Conservation (phyloP, 2,797 vertebrate species). For the Astyanax mexicanus region DNA sequence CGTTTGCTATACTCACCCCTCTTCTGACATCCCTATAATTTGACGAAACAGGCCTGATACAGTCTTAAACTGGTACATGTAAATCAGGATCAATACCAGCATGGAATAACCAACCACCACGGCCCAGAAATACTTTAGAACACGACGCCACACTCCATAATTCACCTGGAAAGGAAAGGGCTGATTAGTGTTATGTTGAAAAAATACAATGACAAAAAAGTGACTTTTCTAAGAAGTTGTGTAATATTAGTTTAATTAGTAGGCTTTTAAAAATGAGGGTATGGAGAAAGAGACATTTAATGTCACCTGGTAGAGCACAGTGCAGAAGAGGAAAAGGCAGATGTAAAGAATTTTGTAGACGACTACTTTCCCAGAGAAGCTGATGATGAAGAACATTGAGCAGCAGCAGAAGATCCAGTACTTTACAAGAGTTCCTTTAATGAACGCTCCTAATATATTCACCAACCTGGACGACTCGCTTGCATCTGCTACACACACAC, state of each 20-base stretch:
- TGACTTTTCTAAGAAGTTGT: too few species aligned
- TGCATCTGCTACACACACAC: slow-evolving; percentile 65
- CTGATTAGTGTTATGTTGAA: background rate
- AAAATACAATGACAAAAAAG: background rate
- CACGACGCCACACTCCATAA: slow-evolving; percentile 73
- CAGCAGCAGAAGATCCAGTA: slow-evolving; percentile 83
- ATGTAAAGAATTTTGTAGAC: slow-evolving; percentile 80
- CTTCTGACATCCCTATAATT: slow-evolving; percentile 82
- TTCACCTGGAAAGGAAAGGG: slow-evolving; percentile 62
- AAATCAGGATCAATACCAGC: slow-evolving; percentile 79
- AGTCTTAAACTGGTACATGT: slow-evolving; percentile 82
- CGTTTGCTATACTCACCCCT: slow-evolving; percentile 71
- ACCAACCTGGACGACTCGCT: slow-evolving; percentile 66
- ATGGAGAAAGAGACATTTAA: background rate
- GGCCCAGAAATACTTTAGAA: slow-evolving; percentile 80
- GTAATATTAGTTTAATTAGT: too few species aligned
- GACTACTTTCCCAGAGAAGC: slow-evolving; percentile 79
- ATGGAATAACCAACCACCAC: slow-evolving; percentile 81
- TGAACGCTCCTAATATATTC: slow-evolving; percentile 70
- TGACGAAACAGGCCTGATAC: slow-evolving; percentile 79
- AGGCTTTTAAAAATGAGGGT: background rate
- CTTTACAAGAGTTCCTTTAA: slow-evolving; percentile 76
- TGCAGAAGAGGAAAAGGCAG: slow-evolving; percentile 77
- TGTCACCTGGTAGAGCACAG: slow-evolving; percentile 70
- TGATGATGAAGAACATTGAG: slow-evolving; percentile 80